These are phyloP conservation scores for Drosophila koepferae DNA, from an alignment of 2,888 invertebrate species.

Conservation along the genomic window DNA sequence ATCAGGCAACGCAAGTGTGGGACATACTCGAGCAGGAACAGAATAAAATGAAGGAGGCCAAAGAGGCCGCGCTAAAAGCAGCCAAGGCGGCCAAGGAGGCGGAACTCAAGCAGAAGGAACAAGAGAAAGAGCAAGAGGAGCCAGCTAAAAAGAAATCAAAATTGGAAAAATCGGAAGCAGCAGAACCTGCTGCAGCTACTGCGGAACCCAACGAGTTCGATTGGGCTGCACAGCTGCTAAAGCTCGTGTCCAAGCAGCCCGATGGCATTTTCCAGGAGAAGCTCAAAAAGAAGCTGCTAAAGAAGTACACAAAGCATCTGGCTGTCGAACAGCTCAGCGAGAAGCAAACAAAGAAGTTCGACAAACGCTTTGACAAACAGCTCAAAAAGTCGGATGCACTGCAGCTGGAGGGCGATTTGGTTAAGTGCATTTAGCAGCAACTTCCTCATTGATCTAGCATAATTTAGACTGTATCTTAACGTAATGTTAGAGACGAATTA, in stretches of 20 bases:
- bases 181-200: not conserved
- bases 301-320: constrained; percentile 86
- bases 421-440: constrained; percentile 70
- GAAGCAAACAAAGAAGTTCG: constrained; percentile 87
- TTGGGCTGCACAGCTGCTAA: constrained; percentile 68
- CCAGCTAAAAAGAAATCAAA: constrained; percentile 61
- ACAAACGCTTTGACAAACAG: constrained; percentile 90
- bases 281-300: constrained; percentile 91
- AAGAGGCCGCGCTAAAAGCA: constrained; percentile 58
- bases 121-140: constrained; percentile 8
- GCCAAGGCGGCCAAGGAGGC: constrained; percentile 45
- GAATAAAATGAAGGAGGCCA: constrained; percentile 84
- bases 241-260: constrained; percentile 71
- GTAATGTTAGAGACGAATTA: constrained; percentile 39
- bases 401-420: constrained; percentile 88
- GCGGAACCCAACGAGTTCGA: constrained; percentile 63
- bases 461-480: constrained; percentile 26
- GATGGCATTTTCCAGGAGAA: constrained; percentile 90
- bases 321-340: constrained; percentile 84
- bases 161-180: constrained; percentile 19
- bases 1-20: constrained; percentile 90
- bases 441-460: constrained; percentile 27
- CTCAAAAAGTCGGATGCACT: constrained; percentile 88
- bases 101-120: not conserved
- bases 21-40: constrained; percentile 87